A percentile compares a stretch with the other conserved stretches of the same genome.
Conservation (phyloP, 2,113 vertebrate species). For the Formicarius rufipectus region DNA sequence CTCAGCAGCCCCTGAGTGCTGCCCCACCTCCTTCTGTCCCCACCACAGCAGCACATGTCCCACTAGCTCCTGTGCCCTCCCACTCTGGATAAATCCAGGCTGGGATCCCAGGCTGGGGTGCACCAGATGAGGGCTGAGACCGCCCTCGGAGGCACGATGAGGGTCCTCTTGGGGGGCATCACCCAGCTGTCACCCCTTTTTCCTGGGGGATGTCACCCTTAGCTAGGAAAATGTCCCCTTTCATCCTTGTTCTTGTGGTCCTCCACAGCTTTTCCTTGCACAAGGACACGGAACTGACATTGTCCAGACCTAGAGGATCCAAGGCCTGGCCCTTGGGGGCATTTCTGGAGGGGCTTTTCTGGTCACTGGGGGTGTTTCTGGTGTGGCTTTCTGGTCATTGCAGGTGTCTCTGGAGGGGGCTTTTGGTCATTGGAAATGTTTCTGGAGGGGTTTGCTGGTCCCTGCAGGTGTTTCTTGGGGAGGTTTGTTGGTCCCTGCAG, state of each 20-base stretch:
- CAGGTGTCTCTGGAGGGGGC: too few relatives aligned
- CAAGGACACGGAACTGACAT: rapidly evolving
- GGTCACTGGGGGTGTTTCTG: not conserved
- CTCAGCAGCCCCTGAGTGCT: rapidly evolving
- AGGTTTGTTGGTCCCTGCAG: too few relatives aligned
- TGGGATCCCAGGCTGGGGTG: rapidly evolving
- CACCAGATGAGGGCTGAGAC: not conserved
- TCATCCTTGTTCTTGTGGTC: not conserved
- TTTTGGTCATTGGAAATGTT: not conserved
- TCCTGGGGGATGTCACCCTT: too few relatives aligned
- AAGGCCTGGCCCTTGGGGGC: not conserved
- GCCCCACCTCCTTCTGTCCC: not conserved
- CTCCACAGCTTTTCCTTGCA: not conserved
- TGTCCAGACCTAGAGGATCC: not conserved
- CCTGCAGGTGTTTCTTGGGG: not conserved
- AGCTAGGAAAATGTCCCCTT: not conserved
- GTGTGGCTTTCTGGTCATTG: too few relatives aligned
- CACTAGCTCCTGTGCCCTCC: not conserved
- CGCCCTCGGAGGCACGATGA: not conserved
- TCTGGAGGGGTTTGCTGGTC: not conserved
- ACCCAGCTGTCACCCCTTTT: not conserved
- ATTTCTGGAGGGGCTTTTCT: not conserved
- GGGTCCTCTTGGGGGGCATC: not conserved
- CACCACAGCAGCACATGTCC: rapidly evolving
- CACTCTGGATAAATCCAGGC: not conserved